Conservation (phyloP, 2,888 invertebrate species). For the Harmothoe impar region DNA sequence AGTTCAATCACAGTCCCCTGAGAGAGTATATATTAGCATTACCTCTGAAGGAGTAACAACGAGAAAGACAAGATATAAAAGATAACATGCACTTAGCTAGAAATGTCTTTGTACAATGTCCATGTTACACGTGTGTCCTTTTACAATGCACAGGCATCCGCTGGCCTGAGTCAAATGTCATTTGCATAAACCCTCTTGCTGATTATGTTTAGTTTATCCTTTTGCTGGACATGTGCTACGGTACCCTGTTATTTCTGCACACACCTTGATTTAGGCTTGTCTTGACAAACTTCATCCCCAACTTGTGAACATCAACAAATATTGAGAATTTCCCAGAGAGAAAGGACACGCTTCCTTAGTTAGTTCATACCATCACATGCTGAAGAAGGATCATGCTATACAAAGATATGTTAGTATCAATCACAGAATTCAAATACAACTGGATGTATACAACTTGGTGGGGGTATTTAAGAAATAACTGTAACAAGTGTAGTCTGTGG, state of each 20-base stretch:
- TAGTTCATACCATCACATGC: background rate
- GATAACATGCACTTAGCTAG: background rate
- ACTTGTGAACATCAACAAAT: too few species aligned
- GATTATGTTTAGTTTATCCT: background rate
- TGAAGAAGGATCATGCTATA: background rate
- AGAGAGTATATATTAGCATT: constrained; percentile 19
- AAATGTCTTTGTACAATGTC: background rate
- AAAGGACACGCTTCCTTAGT: background rate
- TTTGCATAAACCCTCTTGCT: constrained; percentile 22
- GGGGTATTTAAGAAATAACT: background rate
- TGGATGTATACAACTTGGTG: constrained; percentile 1
- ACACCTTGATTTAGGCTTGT: background rate
- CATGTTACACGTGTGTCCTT: background rate
- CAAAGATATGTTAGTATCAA: constrained; percentile 48
- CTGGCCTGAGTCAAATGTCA: background rate
- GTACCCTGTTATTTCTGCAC: background rate
- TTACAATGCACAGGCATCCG: background rate
- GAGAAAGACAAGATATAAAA: background rate
- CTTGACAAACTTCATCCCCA: too few species aligned
- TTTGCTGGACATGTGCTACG: background rate
- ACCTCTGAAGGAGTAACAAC: background rate
- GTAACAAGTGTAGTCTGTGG: background rate
- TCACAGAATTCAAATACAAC: constrained; percentile 44
- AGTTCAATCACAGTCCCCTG: constrained; percentile 50
- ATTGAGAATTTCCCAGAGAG: background rate